These are phyloP conservation scores for Oxyura jamaicensis DNA, from an alignment of 2,113 vertebrate genomes.

Conservation along the genomic window DNA sequence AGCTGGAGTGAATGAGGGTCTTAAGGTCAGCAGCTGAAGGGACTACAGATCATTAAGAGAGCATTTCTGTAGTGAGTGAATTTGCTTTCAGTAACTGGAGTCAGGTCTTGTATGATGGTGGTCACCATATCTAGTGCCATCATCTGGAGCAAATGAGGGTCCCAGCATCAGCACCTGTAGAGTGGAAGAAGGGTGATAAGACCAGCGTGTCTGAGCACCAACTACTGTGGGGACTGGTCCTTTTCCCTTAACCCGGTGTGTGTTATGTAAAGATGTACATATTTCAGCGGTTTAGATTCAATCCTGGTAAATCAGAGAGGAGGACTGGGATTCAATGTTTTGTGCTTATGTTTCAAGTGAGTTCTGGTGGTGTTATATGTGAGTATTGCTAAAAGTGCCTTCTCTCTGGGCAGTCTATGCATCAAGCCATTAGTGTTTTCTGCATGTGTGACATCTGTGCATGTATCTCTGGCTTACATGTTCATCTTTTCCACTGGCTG, in stretches of 20 bases:
- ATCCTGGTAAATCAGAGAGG: not conserved
- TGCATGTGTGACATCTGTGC: not conserved
- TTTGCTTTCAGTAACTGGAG: not conserved
- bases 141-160: not conserved
- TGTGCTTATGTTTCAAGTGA: not conserved
- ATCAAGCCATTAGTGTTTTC: not conserved
- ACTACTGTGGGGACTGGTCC: not conserved
- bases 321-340: not conserved
- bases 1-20: not conserved
- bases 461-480: not conserved
- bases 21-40: not conserved
- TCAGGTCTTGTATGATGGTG: no score
- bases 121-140: accelerated
- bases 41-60: accelerated
- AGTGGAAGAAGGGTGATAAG: not conserved
- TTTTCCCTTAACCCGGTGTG: not conserved
- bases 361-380: not conserved
- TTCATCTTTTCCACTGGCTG: not conserved
- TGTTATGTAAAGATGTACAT: not conserved
- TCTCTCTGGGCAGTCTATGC: not conserved
- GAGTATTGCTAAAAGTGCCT: not conserved
- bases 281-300: not conserved
- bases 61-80: not conserved
- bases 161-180: not conserved
- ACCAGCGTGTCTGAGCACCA: not conserved